Base-by-base conservation (phyloP, 2,888 invertebrate species). In the Bellardia pandia region DNA sequence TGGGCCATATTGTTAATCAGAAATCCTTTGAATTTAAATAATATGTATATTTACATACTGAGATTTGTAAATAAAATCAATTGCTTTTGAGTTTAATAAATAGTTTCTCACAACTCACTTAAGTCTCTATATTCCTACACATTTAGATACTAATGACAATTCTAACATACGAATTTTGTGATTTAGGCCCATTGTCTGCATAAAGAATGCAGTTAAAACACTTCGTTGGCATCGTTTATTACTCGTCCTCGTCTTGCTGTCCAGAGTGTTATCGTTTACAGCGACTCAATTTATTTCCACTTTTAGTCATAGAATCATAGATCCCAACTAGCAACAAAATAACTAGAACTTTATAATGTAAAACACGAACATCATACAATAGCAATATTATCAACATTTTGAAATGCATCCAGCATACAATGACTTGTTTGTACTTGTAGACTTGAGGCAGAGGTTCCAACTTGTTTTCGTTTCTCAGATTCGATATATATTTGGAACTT, bases 211-310 rank as follows among this genome's bases (percentile, higher is more conserved):
- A 51, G 30, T 69, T 53, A n/a, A 60, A 33, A 37, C 53, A 53
- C n/a, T 68, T 51, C 14, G 13, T 48, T 48, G 68, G 68, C n/a
- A 69, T 69, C 14, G 23, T 30, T 68, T 48, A 30, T 13, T 8
- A 16, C 16, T n/a, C 66, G 48, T 48, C 45, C 37, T 33, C 14
- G 6, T 60, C 23, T 2, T 60, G 13, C 6, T 14, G 37, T 71
- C 37, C 16, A 11, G 37, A 53, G n/a, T 53, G 69, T 71, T 71
- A 71, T 71, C 69, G 2, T 53, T 53, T 71, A 71, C 53, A 71
- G 53, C 64, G n/a, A 68, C 68, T 69, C 66, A 77, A 77, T 77
- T 78, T 78, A 78, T 78, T 68, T 78, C 16, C 68, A 68, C 68
- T 78, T 78, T 56, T 68, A 78, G 68, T 40, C 77, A 58, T 58